phyloP scores from a whole-genome alignment of 2,797 vertebrate species.

The Cyprinella venusta region DNA sequence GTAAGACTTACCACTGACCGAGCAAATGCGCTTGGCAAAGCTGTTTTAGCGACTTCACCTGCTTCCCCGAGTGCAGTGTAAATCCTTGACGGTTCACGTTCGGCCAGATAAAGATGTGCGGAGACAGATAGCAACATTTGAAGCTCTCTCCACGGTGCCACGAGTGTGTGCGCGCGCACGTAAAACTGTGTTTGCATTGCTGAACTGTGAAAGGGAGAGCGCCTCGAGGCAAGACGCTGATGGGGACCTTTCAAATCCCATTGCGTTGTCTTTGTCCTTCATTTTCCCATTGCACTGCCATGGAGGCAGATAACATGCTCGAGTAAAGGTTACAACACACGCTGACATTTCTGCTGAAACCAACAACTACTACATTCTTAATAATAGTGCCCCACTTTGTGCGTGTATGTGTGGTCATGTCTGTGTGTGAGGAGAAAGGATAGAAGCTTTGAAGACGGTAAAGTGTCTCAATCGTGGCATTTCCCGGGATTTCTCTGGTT shows the following conservation, averaged over 20 bases:
- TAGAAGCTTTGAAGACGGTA: neutral
- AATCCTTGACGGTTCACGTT: neutral
- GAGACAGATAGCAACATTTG: conserved; percentile 29
- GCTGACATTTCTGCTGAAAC: conserved; percentile 81
- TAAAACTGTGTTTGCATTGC: conserved; percentile 64
- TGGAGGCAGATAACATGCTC: conserved; percentile 79
- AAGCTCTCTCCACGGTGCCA: conserved; percentile 41
- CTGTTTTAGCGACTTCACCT: neutral
- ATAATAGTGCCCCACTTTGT: conserved; percentile 63
- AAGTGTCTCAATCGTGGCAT: neutral
- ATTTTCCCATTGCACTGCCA: conserved; percentile 63
- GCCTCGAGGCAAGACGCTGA: conserved; percentile 72
- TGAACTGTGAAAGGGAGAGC: conserved; percentile 76
- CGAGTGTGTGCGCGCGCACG: conserved; percentile 14
- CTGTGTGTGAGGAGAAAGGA: neutral
- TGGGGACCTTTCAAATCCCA: conserved; percentile 82
- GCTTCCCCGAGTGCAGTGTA: neutral
- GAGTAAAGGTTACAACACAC: conserved; percentile 80
- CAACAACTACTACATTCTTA: conserved; percentile 71
- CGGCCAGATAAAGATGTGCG: conserved; percentile 24
- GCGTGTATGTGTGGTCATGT: conserved; percentile 19
- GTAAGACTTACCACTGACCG: conserved; percentile 2
- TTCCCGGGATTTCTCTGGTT: neutral
- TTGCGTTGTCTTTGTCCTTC: conserved; percentile 67
- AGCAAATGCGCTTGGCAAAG: conserved; percentile 34